A percentile compares a stretch with the other conserved stretches of the same genome.
Evolutionary conservation across 2,113 vertebrate genomes (phyloP).

Genomic region (Otis tarda): DNA sequence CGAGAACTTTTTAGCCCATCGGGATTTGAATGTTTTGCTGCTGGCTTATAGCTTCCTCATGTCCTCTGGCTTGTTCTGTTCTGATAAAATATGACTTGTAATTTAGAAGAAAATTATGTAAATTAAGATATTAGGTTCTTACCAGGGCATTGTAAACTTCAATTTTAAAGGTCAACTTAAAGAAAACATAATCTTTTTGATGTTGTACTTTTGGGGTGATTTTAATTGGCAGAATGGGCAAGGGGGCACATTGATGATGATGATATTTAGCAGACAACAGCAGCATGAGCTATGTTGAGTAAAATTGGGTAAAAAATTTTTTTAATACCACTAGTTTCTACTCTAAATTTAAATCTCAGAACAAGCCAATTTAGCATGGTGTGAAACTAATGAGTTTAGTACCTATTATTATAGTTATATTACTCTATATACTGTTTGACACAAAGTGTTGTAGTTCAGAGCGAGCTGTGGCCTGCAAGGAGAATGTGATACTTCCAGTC

Average conservation of each 20-base stretch:
- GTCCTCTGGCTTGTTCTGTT: slow-evolving; percentile 26
- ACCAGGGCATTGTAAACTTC: slow-evolving; percentile 37
- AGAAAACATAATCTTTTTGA: slow-evolving; percentile 29
- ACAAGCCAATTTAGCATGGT: background rate
- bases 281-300: background rate
- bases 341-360: background rate
- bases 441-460: background rate
- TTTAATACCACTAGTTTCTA: background rate
- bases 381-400: background rate
- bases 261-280: background rate
- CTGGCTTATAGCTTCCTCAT: slow-evolving; percentile 17
- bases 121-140: slow-evolving; percentile 49
- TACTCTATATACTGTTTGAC: background rate
- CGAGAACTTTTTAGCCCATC: background rate
- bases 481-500: slow-evolving; percentile 3
- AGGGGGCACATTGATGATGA: background rate
- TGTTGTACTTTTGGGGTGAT: slow-evolving; percentile 21
- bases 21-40: slow-evolving; percentile 32
- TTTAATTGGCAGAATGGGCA: background rate
- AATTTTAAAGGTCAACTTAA: slow-evolving; percentile 56
- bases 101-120: slow-evolving; percentile 58
- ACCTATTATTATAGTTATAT: background rate
- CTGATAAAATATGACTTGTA: slow-evolving; percentile 39
- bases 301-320: background rate
- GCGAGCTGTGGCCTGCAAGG: background rate